phyloP scores from a whole-genome alignment of 2,113 vertebrate species.

The Alligator sinensis region DNA sequence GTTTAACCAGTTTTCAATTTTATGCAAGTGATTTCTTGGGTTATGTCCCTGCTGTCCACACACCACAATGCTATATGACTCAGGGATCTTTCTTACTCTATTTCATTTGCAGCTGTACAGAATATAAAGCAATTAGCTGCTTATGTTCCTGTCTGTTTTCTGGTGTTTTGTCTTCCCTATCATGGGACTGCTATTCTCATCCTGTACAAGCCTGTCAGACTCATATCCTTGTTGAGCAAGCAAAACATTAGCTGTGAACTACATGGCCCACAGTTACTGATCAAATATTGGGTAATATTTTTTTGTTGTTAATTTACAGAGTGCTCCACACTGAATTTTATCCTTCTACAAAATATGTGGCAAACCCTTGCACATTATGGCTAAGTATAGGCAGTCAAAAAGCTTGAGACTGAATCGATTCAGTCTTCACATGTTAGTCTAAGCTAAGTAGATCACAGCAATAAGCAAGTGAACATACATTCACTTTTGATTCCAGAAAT shows the following conservation, averaged over 20 bases:
- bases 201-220: slow-evolving; percentile 49
- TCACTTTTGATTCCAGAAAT: too few species aligned
- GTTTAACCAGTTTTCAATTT: slow-evolving; percentile 59
- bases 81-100: slow-evolving; percentile 51
- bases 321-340: not conserved
- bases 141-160: slow-evolving; percentile 44
- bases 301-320: not conserved
- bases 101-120: slow-evolving; percentile 62
- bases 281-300: not conserved
- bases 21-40: slow-evolving; percentile 7
- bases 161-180: slow-evolving; percentile 20
- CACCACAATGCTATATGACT: slow-evolving; percentile 2
- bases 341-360: not conserved
- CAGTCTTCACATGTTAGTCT: too few species aligned
- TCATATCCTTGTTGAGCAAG: slow-evolving; percentile 29
- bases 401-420: too few species aligned
- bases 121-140: slow-evolving; percentile 68
- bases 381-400: too few species aligned
- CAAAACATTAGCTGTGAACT: slow-evolving; percentile 37
- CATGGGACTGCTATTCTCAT: slow-evolving; percentile 50
- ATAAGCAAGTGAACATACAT: too few species aligned
- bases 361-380: not conserved
- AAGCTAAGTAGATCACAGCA: too few species aligned
- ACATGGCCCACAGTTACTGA: not conserved
- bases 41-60: not conserved